phyloP scores from a whole-genome alignment of 2,888 invertebrate species.

The Drosophila testacea region DNA sequence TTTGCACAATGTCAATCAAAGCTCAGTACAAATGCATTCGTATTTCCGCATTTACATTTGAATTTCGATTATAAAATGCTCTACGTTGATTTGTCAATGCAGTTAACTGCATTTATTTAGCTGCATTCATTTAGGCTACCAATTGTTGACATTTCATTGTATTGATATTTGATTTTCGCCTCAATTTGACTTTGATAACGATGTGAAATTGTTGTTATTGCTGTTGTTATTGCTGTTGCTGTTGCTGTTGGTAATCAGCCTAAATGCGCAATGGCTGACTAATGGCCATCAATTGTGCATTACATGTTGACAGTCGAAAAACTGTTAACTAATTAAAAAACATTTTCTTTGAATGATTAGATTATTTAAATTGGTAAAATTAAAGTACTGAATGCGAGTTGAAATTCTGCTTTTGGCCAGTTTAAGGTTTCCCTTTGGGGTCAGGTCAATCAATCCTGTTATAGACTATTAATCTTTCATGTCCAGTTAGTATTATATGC shows the following conservation, averaged over 20 bases:
- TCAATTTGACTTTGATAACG: slow-evolving; percentile 15
- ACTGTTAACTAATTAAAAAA: neutral
- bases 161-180: slow-evolving; percentile 1
- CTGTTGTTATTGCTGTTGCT: neutral
- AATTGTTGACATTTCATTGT: slow-evolving; percentile 17
- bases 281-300: slow-evolving; percentile 1
- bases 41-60: neutral
- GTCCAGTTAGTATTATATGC: neutral
- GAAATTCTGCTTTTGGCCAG: neutral
- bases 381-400: neutral
- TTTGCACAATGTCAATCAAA: slow-evolving; percentile 7
- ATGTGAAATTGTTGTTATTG: slow-evolving; percentile 8
- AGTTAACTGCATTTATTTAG: slow-evolving; percentile 10
- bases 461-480: slow-evolving; percentile 6
- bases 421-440: neutral
- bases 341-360: neutral
- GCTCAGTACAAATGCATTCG: neutral
- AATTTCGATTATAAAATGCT: slow-evolving; percentile 5
- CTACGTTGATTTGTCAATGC: slow-evolving; percentile 10
- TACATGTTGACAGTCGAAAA: slow-evolving; percentile 1
- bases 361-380: neutral
- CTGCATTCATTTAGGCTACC: slow-evolving; percentile 19
- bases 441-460: neutral
- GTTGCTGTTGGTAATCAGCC: slow-evolving; percentile 11
- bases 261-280: slow-evolving; percentile 5